A percentile compares a stretch with the other conserved stretches of the same genome.
Evolutionary conservation across 2,113 vertebrate genomes (phyloP).

Genomic region (Propithecus coquereli): DNA sequence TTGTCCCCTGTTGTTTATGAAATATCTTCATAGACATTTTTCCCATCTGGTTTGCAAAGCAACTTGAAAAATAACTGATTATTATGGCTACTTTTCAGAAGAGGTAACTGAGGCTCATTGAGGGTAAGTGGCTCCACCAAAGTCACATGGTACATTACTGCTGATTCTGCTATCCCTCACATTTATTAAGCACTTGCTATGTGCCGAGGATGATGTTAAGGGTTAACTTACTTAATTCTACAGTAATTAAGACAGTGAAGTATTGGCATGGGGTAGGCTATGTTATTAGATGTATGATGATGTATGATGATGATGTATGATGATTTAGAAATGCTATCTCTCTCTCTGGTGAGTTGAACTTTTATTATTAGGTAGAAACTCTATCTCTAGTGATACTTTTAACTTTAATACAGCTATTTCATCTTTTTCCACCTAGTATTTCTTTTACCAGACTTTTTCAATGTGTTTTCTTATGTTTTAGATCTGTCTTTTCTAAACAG

Average conservation of each 20-base stretch:
- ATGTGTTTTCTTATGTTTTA: background rate
- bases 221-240: background rate
- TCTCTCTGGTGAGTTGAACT: background rate
- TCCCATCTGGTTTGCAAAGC: background rate
- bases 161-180: background rate
- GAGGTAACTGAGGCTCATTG: background rate
- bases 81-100: background rate
- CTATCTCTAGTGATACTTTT: background rate
- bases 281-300: background rate
- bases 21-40: background rate
- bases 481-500: background rate
- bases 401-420: background rate
- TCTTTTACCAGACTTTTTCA: background rate
- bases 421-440: background rate
- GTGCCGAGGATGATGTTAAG: background rate
- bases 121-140: background rate
- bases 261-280: background rate
- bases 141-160: background rate
- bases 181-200: background rate
- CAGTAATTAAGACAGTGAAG: background rate
- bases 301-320: too few species aligned
- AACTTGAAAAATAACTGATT: background rate
- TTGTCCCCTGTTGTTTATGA: background rate
- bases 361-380: background rate
- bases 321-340: background rate